phyloP scores from a whole-genome alignment of 2,797 vertebrate species.

The Schizopygopsis malacanthus region DNA sequence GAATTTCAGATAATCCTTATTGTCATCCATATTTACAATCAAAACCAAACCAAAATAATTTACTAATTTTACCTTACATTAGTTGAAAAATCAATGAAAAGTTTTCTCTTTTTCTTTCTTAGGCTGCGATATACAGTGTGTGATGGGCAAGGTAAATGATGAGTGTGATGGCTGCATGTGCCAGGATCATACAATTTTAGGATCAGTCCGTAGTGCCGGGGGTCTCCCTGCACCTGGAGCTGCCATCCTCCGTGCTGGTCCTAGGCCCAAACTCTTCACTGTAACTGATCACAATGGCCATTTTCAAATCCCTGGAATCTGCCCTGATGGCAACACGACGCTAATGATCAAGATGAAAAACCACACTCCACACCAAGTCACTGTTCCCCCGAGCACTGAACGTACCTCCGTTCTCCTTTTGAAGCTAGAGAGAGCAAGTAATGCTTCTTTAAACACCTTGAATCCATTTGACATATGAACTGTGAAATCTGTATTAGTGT shows the following conservation, averaged over 20 bases:
- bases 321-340: slow-evolving; percentile 87
- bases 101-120: slow-evolving; percentile 9
- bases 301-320: slow-evolving; percentile 89
- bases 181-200: slow-evolving; percentile 79
- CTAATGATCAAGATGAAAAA: slow-evolving; percentile 86
- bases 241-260: slow-evolving; percentile 75
- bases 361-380: slow-evolving; percentile 74
- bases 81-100: not conserved
- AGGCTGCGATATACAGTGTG: slow-evolving; percentile 88
- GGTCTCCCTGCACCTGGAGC: slow-evolving; percentile 81
- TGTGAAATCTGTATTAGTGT: not conserved
- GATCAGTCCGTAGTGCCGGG: slow-evolving; percentile 83
- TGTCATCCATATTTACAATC: not conserved
- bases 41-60: not conserved
- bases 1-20: not conserved
- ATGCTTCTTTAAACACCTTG: not conserved
- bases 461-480: not conserved
- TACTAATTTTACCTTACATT: not conserved
- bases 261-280: slow-evolving; percentile 83
- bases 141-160: slow-evolving; percentile 85
- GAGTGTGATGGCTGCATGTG: slow-evolving; percentile 92
- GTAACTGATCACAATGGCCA: slow-evolving; percentile 84
- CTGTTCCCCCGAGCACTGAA: slow-evolving; percentile 75
- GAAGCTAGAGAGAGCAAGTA: slow-evolving; percentile 89
- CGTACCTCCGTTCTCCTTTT: slow-evolving; percentile 83